Percentiles rank a stretch among this genome's conserved stretches.
These are phyloP conservation scores for Dipodomys spectabilis DNA, from an alignment of 2,113 vertebrate species.

Conservation along the genomic window DNA sequence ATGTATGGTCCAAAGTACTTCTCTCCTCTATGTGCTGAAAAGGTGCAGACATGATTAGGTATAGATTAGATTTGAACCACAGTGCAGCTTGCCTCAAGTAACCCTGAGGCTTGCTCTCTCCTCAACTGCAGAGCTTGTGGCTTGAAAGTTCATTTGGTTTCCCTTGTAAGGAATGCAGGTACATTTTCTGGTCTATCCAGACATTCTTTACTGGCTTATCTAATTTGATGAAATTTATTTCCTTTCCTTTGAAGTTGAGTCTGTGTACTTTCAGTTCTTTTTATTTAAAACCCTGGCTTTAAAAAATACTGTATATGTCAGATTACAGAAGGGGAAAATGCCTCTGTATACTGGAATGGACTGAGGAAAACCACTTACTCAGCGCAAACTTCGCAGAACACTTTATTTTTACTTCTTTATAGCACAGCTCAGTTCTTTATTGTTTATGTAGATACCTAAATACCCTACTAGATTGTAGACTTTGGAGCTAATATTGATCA, in stretches of 20 bases:
- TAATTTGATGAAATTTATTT: neutral
- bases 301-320: neutral
- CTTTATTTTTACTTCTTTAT: neutral
- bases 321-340: conserved; percentile 64
- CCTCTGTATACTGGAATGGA: conserved; percentile 7
- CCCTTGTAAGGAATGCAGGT: neutral
- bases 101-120: neutral
- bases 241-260: conserved; percentile 11
- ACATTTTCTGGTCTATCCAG: conserved; percentile 6
- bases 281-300: conserved; percentile 25
- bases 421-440: neutral
- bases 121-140: neutral
- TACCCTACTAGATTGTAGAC: neutral
- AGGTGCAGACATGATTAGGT: neutral
- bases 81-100: conserved; percentile 22
- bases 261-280: neutral
- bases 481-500: neutral
- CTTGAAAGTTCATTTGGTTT: conserved; percentile 32
- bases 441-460: neutral
- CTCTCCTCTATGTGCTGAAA: neutral
- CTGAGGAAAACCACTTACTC: neutral
- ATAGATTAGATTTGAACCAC: neutral
- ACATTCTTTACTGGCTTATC: neutral
- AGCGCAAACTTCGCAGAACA: neutral
- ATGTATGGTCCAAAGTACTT: neutral